Evolutionary conservation across 1,140 invertebrate species (phyloP).

Genomic region (Danaus melanippus): DNA sequence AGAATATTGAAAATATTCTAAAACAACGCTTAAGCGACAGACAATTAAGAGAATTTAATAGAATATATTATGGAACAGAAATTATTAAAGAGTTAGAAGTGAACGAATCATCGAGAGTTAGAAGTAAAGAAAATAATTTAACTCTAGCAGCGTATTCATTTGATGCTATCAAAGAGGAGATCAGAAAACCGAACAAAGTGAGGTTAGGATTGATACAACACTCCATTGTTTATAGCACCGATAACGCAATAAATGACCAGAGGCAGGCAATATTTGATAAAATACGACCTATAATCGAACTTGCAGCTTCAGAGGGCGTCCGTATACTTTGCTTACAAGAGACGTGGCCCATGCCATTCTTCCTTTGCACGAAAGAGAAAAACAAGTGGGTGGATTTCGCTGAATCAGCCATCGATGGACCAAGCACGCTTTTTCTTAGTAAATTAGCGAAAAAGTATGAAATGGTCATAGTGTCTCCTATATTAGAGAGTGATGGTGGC

Average conservation of each 20-base stretch:
- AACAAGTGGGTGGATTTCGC: constrained; percentile 97
- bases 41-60: constrained; percentile 80
- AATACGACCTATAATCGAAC: constrained; percentile 83
- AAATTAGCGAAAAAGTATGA: constrained; percentile 86
- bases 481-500: constrained; percentile 92
- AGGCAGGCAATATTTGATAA: constrained; percentile 85
- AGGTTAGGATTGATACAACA: constrained; percentile 92
- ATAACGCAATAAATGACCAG: constrained; percentile 82
- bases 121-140: constrained; percentile 73
- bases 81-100: constrained; percentile 48
- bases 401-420: constrained; percentile 90
- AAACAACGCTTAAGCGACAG: constrained; percentile 63
- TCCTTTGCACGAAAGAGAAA: constrained; percentile 97
- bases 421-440: constrained; percentile 86
- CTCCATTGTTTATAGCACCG: constrained; percentile 85
- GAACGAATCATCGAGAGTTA: constrained; percentile 29
- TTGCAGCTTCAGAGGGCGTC: constrained; percentile 85
- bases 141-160: constrained; percentile 85
- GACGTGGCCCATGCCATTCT: constrained; percentile 99
- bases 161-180: constrained; percentile 74
- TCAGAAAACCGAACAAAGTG: constrained; percentile 80
- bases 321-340: constrained; percentile 97
- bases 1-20: constrained; percentile 42
- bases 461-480: constrained; percentile 97
- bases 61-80: constrained; percentile 81